Percentiles rank a stretch among this genome's conserved stretches.
Conservation (phyloP, 1,140 invertebrate genomes). For the Dendroctonus valens region DNA sequence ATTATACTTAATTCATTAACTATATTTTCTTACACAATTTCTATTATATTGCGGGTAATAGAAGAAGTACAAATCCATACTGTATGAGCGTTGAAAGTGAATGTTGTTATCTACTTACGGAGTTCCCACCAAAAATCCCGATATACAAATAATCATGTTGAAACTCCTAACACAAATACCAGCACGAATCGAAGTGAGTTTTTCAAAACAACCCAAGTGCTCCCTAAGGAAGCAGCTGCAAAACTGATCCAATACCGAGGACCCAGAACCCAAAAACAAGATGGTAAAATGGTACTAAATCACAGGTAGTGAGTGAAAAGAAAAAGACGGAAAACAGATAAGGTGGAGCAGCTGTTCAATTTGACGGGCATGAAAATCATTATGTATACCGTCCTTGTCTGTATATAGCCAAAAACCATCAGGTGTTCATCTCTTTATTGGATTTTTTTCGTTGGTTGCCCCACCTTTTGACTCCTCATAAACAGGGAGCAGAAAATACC, state of each 20-base stretch:
- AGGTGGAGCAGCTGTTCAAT: constrained; percentile 40
- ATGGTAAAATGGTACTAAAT: constrained; percentile 44
- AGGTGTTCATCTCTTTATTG: constrained; percentile 21
- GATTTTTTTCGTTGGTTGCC: neutral
- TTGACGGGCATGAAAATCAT: constrained; percentile 34
- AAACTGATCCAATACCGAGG: constrained; percentile 37
- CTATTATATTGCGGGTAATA: neutral
- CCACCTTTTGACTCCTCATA: neutral
- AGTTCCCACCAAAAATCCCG: constrained; percentile 63
- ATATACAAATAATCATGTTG: constrained; percentile 64
- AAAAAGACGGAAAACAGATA: constrained; percentile 35
- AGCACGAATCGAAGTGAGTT: constrained; percentile 20
- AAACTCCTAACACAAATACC: constrained; percentile 16
- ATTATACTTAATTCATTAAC: constrained; percentile 5
- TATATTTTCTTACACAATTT: neutral
- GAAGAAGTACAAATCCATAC: constrained; percentile 3
- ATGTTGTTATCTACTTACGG: constrained; percentile 44
- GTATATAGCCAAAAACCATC: constrained; percentile 11
- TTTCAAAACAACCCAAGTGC: constrained; percentile 18
- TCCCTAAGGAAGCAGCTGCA: constrained; percentile 42
- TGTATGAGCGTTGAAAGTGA: too few species aligned
- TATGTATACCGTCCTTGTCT: constrained; percentile 15
- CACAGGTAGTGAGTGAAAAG: constrained; percentile 43
- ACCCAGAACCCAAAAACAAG: constrained; percentile 40
- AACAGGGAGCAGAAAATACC: neutral